Conservation (phyloP, 2,797 vertebrate species). For the Zenarchopterus dispar region DNA sequence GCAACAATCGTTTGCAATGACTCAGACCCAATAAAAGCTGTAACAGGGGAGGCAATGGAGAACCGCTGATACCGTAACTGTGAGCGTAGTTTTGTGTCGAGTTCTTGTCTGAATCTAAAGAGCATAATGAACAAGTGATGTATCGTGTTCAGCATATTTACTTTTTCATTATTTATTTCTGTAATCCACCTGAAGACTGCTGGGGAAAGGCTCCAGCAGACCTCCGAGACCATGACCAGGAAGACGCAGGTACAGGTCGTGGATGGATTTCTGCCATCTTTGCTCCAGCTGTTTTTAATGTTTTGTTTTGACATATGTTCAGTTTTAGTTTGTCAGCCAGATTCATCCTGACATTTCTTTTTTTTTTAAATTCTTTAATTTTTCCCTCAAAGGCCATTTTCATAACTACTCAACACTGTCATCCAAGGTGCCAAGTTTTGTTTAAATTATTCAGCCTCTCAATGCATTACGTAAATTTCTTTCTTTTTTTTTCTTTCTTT, state of each 20-base stretch:
- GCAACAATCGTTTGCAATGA: conserved; percentile 44
- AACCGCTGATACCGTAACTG: conserved; percentile 8
- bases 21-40: conserved; percentile 38
- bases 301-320: conserved; percentile 26
- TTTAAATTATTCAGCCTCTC: neutral
- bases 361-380: neutral
- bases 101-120: conserved; percentile 13
- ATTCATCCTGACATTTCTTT: neutral
- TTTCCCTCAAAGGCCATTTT: conserved; percentile 17
- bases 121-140: neutral
- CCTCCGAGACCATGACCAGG: no score
- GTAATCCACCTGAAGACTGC: no score
- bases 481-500: conserved; percentile 13
- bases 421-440: conserved; percentile 9
- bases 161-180: conserved; percentile 1
- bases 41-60: conserved; percentile 30
- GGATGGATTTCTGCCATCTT: neutral
- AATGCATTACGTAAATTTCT: no score
- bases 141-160: neutral
- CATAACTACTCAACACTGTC: conserved; percentile 12
- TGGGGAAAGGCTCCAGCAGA: no score
- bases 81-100: neutral
- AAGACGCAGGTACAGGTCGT: no score
- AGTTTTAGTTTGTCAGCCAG: conserved; percentile 6
- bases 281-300: conserved; percentile 31